Evolutionary conservation across 1,140 invertebrate genomes (phyloP).

Genomic region (Ganaspis sp.): DNA sequence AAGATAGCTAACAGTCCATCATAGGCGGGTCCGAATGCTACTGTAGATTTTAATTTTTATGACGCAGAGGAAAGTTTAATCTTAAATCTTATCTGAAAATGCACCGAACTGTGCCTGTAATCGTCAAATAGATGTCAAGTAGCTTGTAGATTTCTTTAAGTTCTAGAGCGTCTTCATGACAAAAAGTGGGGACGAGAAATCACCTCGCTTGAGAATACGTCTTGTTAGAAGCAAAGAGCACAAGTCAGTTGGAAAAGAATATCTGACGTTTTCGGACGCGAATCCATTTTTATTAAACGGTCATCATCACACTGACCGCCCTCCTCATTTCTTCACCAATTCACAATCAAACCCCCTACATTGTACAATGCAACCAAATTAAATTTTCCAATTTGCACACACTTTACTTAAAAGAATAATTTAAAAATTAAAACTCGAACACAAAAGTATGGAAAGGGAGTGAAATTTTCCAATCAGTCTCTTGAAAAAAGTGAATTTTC

Average conservation of each 20-base stretch:
- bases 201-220: conserved; percentile 47
- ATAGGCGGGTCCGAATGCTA: too few species aligned
- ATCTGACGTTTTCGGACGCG: conserved; percentile 64
- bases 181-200: conserved; percentile 56
- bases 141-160: conserved; percentile 47
- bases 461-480: too few species aligned
- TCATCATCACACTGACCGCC: neutral
- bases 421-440: too few species aligned
- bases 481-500: neutral
- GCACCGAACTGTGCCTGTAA: conserved; percentile 47
- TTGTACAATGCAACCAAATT: too few species aligned
- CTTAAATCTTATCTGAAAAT: conserved; percentile 38
- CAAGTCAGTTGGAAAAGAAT: conserved; percentile 62
- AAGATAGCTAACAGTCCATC: too few species aligned
- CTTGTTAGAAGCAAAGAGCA: conserved; percentile 47
- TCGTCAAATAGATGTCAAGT: conserved; percentile 51
- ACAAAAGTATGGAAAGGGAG: too few species aligned
- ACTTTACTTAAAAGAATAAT: too few species aligned
- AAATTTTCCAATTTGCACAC: too few species aligned
- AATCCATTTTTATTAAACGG: conserved; percentile 43
- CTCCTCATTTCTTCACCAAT: neutral
- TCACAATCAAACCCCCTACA: neutral
- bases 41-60: neutral
- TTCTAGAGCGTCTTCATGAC: conserved; percentile 45
- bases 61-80: neutral